phyloP scores from a whole-genome alignment of 2,888 invertebrate genomes.

The Pachliopta kotzebuea region DNA sequence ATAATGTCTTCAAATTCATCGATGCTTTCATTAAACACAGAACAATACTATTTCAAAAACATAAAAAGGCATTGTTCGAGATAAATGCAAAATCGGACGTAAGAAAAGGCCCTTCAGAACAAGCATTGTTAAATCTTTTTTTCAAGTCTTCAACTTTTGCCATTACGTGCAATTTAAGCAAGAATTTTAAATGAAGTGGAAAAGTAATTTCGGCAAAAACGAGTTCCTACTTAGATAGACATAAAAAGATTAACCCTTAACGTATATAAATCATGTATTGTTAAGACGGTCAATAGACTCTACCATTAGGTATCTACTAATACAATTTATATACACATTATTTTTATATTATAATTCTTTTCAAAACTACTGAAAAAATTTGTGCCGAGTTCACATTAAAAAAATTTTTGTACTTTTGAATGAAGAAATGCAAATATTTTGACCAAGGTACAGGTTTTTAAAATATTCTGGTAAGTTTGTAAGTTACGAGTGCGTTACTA shows the following conservation, averaged over 20 bases:
- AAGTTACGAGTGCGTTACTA: conserved; percentile 9
- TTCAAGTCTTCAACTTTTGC: conserved; percentile 70
- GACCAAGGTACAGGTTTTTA: background rate
- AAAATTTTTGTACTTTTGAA: too few species aligned
- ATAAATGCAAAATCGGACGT: conserved; percentile 58
- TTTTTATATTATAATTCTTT: too few species aligned
- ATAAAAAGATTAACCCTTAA: background rate
- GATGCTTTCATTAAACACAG: conserved; percentile 21
- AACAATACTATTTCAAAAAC: conserved; percentile 28
- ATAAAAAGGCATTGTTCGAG: conserved; percentile 51
- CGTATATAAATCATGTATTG: background rate
- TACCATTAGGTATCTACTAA: too few species aligned
- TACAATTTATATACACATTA: too few species aligned
- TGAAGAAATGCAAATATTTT: too few species aligned
- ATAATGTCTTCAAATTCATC: background rate
- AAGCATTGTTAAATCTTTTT: conserved; percentile 77
- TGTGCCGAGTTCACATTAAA: too few species aligned
- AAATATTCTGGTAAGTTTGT: background rate
- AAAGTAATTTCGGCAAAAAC: conserved; percentile 47
- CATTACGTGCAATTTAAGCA: conserved; percentile 75
- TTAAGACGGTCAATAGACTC: too few species aligned
- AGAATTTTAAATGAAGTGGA: conserved; percentile 78
- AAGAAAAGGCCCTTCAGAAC: conserved; percentile 65
- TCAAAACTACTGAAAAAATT: too few species aligned
- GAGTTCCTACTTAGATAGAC: conserved; percentile 2